phyloP scores from a whole-genome alignment of 2,113 vertebrate genomes.

The Vulpes lagopus region DNA sequence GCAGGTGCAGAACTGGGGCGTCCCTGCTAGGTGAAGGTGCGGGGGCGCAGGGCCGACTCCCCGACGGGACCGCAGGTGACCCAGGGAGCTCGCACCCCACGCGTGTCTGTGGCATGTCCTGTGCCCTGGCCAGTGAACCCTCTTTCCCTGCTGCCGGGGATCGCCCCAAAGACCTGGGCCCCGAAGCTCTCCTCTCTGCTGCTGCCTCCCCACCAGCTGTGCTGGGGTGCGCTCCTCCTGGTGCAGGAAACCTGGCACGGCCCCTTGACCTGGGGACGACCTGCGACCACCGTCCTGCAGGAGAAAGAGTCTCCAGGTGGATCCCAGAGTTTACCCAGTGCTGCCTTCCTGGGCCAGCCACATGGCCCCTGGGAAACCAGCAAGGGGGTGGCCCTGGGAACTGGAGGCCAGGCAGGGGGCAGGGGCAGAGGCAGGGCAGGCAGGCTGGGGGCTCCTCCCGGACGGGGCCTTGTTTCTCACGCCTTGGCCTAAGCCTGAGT shows the following conservation, averaged over 20 bases:
- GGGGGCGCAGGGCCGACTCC: too few species aligned
- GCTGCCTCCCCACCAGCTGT: rapidly evolving
- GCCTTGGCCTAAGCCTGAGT: neutral
- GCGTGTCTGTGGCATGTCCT: too few species aligned
- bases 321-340: neutral
- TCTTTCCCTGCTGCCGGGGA: neutral
- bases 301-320: neutral
- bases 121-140: neutral
- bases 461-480: rapidly evolving
- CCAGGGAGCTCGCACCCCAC: rapidly evolving
- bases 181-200: neutral
- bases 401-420: too few species aligned
- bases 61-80: too few species aligned
- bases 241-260: slow-evolving; percentile 66
- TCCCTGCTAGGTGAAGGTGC: neutral
- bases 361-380: neutral
- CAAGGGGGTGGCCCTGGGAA: rapidly evolving
- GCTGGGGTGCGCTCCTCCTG: neutral
- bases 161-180: neutral
- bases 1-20: neutral
- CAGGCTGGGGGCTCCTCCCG: rapidly evolving
- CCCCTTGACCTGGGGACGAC: slow-evolving; percentile 37
- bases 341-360: slow-evolving; percentile 64
- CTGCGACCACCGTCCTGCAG: neutral
- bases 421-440: too few species aligned